These are phyloP conservation scores for Polyommatus icarus DNA, from an alignment of 2,888 invertebrate species.

Conservation along the genomic window DNA sequence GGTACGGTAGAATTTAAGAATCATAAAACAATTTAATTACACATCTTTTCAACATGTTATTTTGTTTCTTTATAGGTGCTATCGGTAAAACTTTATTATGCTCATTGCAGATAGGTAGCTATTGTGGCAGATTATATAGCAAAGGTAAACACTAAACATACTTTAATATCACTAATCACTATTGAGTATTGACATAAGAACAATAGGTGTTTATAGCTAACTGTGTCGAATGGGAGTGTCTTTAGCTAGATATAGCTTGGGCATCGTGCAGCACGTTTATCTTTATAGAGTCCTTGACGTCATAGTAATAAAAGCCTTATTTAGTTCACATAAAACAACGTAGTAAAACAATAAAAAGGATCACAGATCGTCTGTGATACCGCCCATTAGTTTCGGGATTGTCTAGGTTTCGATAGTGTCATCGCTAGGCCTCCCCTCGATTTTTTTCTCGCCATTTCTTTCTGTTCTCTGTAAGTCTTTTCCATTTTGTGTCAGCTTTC, in stretches of 20 bases:
- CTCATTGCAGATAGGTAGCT: constrained; percentile 9
- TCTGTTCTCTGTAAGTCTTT: no score
- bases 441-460: no score
- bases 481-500: no score
- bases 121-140: background rate
- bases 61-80: background rate
- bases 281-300: background rate
- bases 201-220: background rate
- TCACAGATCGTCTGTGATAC: no score
- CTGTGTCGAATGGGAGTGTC: background rate
- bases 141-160: constrained; percentile 3
- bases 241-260: background rate
- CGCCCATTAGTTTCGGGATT: no score
- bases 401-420: no score
- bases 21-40: no score
- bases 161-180: background rate
- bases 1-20: no score
- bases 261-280: background rate
- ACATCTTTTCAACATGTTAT: background rate
- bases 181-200: background rate
- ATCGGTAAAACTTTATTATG: background rate
- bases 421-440: no score
- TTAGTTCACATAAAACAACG: no score
- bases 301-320: background rate
- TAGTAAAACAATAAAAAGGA: no score